Evolutionary conservation across 1,140 invertebrate genomes (phyloP), one percentile per base, ranked within the genome.

Genomic region (Trichonephila inaurata): DNA sequence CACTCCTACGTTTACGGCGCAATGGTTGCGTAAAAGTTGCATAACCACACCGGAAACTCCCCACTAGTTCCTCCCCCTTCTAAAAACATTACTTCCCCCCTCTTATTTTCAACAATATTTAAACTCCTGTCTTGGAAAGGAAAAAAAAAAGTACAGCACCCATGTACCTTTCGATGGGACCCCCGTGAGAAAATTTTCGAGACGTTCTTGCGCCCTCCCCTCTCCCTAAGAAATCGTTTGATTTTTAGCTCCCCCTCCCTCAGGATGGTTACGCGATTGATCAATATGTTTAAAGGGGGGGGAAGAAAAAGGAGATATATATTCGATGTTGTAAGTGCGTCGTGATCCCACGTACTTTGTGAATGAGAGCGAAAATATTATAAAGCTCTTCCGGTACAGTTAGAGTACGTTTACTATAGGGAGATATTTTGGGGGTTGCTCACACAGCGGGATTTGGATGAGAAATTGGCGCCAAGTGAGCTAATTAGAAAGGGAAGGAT

Each of bases 311-410:
- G 51, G 51, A 51, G 33, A 33, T 61, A 82, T 40, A 40, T 91
- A 91, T 91, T 91, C 44, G 62, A 10, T 66, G 58, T 18, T 33
- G 66, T 77, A 66, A 81, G 91, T 72, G 61, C 91, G 83, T 89
- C 64, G 92, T 93, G 92, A 93, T 93, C 92, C 92, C 92, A 93
- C 92, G 92, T 93, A 93, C 66, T 88, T 93, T 88, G 60, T 93
- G 92, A 93, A 93, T 93, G 92, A 93, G 91, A 93, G 92, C 92
- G 92, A 93, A 93, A 93, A 93, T 93, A 77, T 93, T 88, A 93
- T 93, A 93, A 93, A 93, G 92, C 66, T 93, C 92, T 93, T 93
- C 92, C 92, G 92, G 92, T 93, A 92, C 64, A 87, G 82, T 72
- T 92, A 72, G 18, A 92, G 64, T 92, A 92, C 61, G 62, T 28